A percentile compares a stretch with the other conserved stretches of the same genome.
phyloP scores from a whole-genome alignment of 2,113 vertebrate genomes.

The Oryzias woworae region DNA sequence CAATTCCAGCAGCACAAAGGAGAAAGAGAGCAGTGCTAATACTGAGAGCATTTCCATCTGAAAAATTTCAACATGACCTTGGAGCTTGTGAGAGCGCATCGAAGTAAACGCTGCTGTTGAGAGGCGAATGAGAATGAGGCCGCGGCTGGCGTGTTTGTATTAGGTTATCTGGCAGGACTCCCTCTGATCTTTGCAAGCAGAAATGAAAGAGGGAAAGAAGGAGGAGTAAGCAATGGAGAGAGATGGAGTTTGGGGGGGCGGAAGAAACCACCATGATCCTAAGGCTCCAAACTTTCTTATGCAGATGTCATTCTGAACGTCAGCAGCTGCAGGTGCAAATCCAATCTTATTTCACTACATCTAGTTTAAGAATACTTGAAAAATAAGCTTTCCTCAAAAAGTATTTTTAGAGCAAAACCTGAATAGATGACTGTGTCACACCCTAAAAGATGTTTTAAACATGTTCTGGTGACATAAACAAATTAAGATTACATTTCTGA shows the following conservation, averaged over 20 bases:
- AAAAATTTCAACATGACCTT: conserved; percentile 66
- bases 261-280: too few species aligned
- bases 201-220: conserved; percentile 12
- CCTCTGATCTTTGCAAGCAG: conserved; percentile 27
- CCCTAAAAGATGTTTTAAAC: too few species aligned
- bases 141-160: conserved; percentile 29
- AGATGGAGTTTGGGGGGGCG: conserved; percentile 1
- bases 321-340: too few species aligned
- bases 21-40: conserved; percentile 8
- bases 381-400: too few species aligned
- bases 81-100: conserved; percentile 26
- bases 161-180: conserved; percentile 47
- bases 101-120: conserved; percentile 38
- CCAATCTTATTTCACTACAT: too few species aligned
- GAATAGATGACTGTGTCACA: too few species aligned
- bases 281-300: too few species aligned
- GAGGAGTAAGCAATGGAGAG: conserved; percentile 26
- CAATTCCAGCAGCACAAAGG: conserved; percentile 23
- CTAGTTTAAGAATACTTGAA: too few species aligned
- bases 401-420: too few species aligned
- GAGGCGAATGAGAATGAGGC: conserved; percentile 62
- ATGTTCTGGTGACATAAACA: too few species aligned
- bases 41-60: conserved; percentile 29
- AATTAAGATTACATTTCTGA: too few species aligned
- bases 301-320: too few species aligned